Percentiles rank a stretch among this genome's conserved stretches.
These are phyloP conservation scores for Papilio aristodemus DNA, from an alignment of 1,140 invertebrate species.

Conservation along the genomic window DNA sequence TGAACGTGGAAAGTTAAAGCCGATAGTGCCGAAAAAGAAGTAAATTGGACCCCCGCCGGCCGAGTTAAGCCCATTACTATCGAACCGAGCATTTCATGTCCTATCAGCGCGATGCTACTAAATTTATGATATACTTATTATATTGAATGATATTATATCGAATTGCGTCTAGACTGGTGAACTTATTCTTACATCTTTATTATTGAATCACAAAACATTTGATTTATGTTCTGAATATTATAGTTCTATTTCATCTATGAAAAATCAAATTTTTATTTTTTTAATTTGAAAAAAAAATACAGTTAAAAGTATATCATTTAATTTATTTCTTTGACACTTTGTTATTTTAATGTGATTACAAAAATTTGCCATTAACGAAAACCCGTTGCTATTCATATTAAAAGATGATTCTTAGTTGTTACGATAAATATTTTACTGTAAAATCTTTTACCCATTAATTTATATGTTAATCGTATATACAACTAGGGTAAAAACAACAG, in stretches of 20 bases:
- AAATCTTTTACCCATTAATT: too few species aligned
- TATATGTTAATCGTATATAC: too few species aligned
- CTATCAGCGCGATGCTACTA: neutral
- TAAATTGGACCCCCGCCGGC: conserved; percentile 4
- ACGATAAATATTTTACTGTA: too few species aligned
- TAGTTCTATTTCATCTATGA: neutral
- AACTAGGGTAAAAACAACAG: neutral
- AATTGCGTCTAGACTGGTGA: neutral
- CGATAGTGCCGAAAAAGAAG: conserved; percentile 30
- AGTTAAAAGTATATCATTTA: too few species aligned
- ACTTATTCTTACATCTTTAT: neutral
- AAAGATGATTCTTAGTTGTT: too few species aligned
- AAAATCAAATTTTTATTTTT: too few species aligned
- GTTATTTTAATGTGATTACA: too few species aligned
- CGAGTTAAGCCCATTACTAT: conserved; percentile 6
- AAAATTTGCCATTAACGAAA: too few species aligned
- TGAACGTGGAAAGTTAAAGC: conserved; percentile 28
- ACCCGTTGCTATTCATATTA: too few species aligned
- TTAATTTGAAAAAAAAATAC: too few species aligned
- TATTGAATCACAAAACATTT: neutral
- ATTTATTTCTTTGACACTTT: too few species aligned
- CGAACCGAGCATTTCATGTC: neutral
- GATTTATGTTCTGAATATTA: neutral
- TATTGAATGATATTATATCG: neutral
- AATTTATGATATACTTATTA: neutral